These are phyloP conservation scores for Vimba vimba DNA, from an alignment of 2,113 vertebrate genomes.

Conservation along the genomic window DNA sequence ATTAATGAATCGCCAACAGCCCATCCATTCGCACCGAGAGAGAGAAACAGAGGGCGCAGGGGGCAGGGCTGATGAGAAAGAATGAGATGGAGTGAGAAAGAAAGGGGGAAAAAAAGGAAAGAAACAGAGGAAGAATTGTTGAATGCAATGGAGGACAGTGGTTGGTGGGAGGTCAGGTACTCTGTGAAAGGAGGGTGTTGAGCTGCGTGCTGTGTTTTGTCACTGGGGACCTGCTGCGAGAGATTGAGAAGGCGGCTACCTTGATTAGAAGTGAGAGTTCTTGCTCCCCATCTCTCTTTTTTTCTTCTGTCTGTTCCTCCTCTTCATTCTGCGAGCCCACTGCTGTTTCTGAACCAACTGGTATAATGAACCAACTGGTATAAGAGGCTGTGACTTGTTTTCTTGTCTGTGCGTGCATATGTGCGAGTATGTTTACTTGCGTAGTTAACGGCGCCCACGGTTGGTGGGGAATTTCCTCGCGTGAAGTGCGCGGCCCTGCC, in stretches of 20 bases:
- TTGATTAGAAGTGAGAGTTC: slow-evolving; percentile 68
- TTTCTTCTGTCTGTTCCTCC: slow-evolving; percentile 12
- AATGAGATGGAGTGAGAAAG: slow-evolving; percentile 21
- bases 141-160: slow-evolving; percentile 60
- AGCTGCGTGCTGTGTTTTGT: slow-evolving; percentile 19
- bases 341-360: slow-evolving; percentile 27
- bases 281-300: slow-evolving; percentile 23
- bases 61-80: background rate
- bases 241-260: slow-evolving; percentile 65
- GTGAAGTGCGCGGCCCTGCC: slow-evolving; percentile 26
- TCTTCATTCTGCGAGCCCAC: slow-evolving; percentile 13
- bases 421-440: slow-evolving; percentile 41
- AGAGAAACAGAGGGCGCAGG: slow-evolving; percentile 4
- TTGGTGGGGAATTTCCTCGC: slow-evolving; percentile 51
- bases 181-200: background rate
- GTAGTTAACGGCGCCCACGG: slow-evolving; percentile 46
- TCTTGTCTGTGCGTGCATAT: background rate
- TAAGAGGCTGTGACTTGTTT: slow-evolving; percentile 22
- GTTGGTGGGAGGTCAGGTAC: slow-evolving; percentile 57
- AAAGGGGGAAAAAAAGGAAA: background rate
- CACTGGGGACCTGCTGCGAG: slow-evolving; percentile 35
- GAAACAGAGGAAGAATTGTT: slow-evolving; percentile 29
- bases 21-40: slow-evolving; percentile 70
- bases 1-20: slow-evolving; percentile 77
- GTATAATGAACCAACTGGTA: slow-evolving; percentile 39